Conservation (phyloP, 2,113 vertebrate species). For the Empidonax alnorum region DNA sequence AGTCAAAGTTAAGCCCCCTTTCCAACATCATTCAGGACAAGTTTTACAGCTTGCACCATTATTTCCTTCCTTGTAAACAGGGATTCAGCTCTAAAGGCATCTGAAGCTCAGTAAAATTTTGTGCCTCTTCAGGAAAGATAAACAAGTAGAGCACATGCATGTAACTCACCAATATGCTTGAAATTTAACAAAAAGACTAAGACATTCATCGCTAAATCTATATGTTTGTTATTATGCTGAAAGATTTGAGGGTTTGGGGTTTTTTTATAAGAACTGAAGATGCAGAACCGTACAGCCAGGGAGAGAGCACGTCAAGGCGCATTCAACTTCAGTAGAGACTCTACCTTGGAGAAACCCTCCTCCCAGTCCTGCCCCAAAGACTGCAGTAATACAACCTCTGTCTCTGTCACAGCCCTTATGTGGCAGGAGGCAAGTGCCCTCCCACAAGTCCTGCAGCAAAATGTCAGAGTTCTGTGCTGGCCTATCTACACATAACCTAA, state of each 20-base stretch:
- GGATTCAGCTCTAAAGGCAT: neutral
- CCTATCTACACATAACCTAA: accelerated
- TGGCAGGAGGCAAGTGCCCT: neutral
- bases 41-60: neutral
- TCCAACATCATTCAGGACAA: neutral
- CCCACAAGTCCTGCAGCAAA: neutral
- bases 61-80: neutral
- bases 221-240: neutral
- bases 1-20: neutral
- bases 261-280: neutral
- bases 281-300: neutral
- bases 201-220: neutral
- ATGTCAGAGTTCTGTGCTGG: neutral
- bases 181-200: neutral
- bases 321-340: neutral
- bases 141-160: neutral
- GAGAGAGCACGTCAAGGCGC: neutral
- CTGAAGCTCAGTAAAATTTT: neutral
- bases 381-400: neutral
- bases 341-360: accelerated
- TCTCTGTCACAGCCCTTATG: neutral
- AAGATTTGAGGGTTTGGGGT: neutral
- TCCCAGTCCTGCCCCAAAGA: neutral
- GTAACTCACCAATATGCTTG: neutral
- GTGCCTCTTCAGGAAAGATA: neutral